Conservation (phyloP, 2,888 invertebrate species). For the Strigamia maritima region DNA sequence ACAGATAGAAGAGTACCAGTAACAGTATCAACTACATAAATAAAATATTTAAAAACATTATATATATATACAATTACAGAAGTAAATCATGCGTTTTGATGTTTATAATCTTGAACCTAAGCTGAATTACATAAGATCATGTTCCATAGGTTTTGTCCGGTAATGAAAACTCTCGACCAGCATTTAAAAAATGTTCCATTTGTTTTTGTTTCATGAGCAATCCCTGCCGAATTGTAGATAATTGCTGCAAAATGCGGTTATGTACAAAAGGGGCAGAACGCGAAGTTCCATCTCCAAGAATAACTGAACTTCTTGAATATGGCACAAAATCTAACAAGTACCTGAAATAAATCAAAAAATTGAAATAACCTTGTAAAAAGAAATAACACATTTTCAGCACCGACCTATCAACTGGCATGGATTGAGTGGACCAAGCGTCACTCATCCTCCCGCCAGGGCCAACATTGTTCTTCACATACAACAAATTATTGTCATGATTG, state of each 20-base stretch:
- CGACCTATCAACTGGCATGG: not conserved
- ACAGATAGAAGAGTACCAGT: too few species aligned
- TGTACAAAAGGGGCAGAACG: not conserved
- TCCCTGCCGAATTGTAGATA: constrained; percentile 10
- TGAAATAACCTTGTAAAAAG: too few species aligned
- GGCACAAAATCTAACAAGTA: constrained; percentile 16
- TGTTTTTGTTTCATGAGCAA: not conserved
- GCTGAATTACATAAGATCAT: not conserved
- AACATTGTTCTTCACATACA: not conserved
- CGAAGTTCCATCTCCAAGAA: not conserved
- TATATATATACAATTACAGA: too few species aligned
- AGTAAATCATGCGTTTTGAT: not conserved
- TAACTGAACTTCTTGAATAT: constrained; percentile 19
- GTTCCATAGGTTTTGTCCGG: not conserved
- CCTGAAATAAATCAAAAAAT: not conserved
- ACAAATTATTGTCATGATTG: not conserved
- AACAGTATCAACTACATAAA: too few species aligned
- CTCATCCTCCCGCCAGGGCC: not conserved
- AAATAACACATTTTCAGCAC: not conserved
- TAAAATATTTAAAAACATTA: too few species aligned
- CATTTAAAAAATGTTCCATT: constrained; percentile 16
- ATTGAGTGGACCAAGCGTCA: not conserved
- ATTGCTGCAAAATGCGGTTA: constrained; percentile 19
- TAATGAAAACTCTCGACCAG: constrained; percentile 13
- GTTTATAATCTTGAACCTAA: not conserved